These are phyloP conservation scores for Phrynocephalus vlangalii DNA, from an alignment of 2,797 vertebrate genomes.

Conservation along the genomic window DNA sequence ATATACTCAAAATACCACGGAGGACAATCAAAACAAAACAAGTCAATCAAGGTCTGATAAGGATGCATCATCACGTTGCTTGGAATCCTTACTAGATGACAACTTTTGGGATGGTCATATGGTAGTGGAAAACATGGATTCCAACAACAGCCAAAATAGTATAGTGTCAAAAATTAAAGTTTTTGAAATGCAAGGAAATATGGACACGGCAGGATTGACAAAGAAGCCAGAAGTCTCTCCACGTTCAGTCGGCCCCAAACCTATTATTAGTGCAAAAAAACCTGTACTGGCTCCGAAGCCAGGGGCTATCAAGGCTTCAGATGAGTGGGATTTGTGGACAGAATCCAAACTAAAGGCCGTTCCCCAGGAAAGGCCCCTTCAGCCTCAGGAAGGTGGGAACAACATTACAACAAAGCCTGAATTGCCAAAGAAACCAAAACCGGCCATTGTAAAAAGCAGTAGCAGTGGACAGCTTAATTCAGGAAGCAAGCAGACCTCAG, in stretches of 20 bases:
- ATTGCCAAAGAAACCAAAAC: slow-evolving; percentile 83
- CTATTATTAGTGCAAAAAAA: slow-evolving; percentile 81
- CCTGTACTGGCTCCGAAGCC: slow-evolving; percentile 83
- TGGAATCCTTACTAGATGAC: slow-evolving; percentile 61
- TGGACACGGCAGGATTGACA: slow-evolving; percentile 72
- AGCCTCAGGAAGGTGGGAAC: slow-evolving; percentile 57
- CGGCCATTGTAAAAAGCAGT: slow-evolving; percentile 70
- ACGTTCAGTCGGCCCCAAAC: slow-evolving; percentile 80
- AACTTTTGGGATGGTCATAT: slow-evolving; percentile 66
- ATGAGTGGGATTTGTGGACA: slow-evolving; percentile 77
- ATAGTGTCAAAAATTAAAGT: slow-evolving; percentile 90
- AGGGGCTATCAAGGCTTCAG: slow-evolving; percentile 73
- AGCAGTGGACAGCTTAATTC: slow-evolving; percentile 72
- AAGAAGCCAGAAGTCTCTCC: slow-evolving; percentile 84
- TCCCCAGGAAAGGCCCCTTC: slow-evolving; percentile 69
- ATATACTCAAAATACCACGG: slow-evolving; percentile 70
- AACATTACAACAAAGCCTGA: slow-evolving; percentile 78
- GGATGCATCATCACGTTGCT: slow-evolving; percentile 43
- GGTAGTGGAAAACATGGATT: slow-evolving; percentile 81
- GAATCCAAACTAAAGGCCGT: slow-evolving; percentile 71
- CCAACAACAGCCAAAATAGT: slow-evolving; percentile 81
- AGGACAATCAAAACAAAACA: slow-evolving; percentile 62
- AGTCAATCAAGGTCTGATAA: slow-evolving; percentile 39
- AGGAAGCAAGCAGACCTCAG: slow-evolving; percentile 55
- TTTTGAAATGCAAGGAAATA: slow-evolving; percentile 86